Evolutionary conservation across 2,888 invertebrate genomes (phyloP).

Genomic region (Thyatira batis): DNA sequence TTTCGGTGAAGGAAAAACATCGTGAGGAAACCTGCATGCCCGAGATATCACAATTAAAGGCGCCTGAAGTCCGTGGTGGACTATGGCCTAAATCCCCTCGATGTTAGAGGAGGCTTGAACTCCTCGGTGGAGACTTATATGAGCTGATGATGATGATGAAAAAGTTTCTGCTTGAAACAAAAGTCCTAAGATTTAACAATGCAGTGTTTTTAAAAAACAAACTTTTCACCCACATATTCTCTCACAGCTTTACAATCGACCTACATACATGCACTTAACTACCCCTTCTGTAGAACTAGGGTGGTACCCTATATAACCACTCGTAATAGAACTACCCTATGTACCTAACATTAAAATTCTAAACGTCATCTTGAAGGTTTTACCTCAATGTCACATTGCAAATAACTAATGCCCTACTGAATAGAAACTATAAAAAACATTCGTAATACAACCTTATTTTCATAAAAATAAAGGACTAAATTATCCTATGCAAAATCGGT

Average conservation of each 20-base stretch:
- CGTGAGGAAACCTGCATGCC: too few relatives aligned
- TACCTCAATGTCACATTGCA: slow-evolving; percentile 39
- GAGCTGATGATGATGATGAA: not conserved
- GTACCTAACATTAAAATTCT: slow-evolving; percentile 44
- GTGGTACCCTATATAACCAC: slow-evolving; percentile 20
- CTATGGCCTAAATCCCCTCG: too few relatives aligned
- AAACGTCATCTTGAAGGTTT: slow-evolving; percentile 36
- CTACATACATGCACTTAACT: not conserved
- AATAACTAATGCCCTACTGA: slow-evolving; percentile 40
- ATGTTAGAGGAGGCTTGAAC: too few relatives aligned
- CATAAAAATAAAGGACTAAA: not conserved
- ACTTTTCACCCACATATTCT: not conserved
- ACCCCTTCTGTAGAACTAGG: not conserved
- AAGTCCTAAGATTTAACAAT: too few relatives aligned
- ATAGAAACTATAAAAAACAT: not conserved
- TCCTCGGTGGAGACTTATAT: too few relatives aligned
- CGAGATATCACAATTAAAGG: too few relatives aligned
- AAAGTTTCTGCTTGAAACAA: too few relatives aligned
- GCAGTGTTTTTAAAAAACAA: too few relatives aligned
- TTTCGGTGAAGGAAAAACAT: too few relatives aligned
- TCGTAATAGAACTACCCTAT: slow-evolving; percentile 16
- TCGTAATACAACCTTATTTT: not conserved
- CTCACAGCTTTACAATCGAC: not conserved
- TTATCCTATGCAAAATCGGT: not conserved
- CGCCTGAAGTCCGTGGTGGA: too few relatives aligned